Conservation (phyloP, 1,140 invertebrate genomes). For the Scaptomyza hsui region DNA sequence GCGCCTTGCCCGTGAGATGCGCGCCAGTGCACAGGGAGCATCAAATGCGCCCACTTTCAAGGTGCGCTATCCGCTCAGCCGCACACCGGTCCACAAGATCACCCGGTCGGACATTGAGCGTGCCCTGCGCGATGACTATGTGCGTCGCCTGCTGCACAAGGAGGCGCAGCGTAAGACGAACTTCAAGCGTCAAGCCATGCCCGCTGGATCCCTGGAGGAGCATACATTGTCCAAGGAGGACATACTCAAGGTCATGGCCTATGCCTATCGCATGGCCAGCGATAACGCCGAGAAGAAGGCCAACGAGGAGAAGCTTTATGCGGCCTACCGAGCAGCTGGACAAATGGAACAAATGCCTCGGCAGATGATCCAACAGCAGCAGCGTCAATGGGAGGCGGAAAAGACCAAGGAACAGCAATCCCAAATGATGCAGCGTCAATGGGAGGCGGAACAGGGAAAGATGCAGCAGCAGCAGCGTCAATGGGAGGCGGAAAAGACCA, state of each 20-base stretch:
- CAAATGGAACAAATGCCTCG: background rate
- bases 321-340: constrained; percentile 26
- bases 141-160: constrained; percentile 61
- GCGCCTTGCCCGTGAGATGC: constrained; percentile 68
- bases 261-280: constrained; percentile 73
- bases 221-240: constrained; percentile 65
- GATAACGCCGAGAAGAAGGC: constrained; percentile 17
- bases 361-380: constrained; percentile 5
- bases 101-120: constrained; percentile 70
- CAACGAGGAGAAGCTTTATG: constrained; percentile 49
- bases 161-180: constrained; percentile 54
- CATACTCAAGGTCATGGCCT: constrained; percentile 70
- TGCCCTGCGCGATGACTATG: constrained; percentile 67
- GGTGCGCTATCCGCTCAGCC: constrained; percentile 60
- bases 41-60: constrained; percentile 23
- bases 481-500: constrained; percentile 17
- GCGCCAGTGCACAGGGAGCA: constrained; percentile 34
- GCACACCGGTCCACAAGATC: constrained; percentile 75
- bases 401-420: constrained; percentile 1
- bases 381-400: no score
- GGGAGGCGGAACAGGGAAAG: constrained; percentile 33
- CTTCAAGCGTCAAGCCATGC: constrained; percentile 60
- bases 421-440: constrained; percentile 20
- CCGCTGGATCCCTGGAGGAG: background rate
- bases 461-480: constrained; percentile 20